Evolutionary conservation across 2,113 vertebrate genomes (phyloP).

Genomic region (Heterocephalus glaber): DNA sequence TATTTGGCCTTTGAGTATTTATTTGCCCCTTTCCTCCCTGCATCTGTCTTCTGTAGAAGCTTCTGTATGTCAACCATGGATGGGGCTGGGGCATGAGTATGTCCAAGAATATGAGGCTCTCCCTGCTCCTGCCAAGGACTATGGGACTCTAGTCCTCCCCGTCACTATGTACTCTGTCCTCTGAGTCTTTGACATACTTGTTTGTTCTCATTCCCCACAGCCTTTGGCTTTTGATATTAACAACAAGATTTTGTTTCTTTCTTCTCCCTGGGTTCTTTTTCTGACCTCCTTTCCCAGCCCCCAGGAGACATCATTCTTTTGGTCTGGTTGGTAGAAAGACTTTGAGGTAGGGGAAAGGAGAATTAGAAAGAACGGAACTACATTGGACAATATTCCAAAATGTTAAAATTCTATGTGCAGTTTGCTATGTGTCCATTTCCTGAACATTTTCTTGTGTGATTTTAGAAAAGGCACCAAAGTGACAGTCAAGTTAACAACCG

Average conservation of each 20-base stretch:
- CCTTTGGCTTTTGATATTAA: slow-evolving; percentile 27
- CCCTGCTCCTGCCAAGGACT: background rate
- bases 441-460: slow-evolving; percentile 69
- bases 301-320: background rate
- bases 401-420: slow-evolving; percentile 23
- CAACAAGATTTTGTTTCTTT: slow-evolving; percentile 46
- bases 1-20: slow-evolving; percentile 7
- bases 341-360: background rate
- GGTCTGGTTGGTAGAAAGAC: background rate
- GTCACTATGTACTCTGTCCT: background rate
- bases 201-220: background rate
- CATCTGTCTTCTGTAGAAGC: background rate
- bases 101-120: background rate
- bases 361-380: slow-evolving; percentile 15
- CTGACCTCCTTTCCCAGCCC: background rate
- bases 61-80: background rate
- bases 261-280: slow-evolving; percentile 5
- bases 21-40: background rate
- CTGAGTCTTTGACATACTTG: background rate
- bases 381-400: slow-evolving; percentile 50
- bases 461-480: slow-evolving; percentile 93
- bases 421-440: background rate
- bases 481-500: slow-evolving; percentile 96
- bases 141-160: background rate
- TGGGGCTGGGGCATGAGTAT: background rate